These are phyloP conservation scores for Plodia interpunctella DNA, from an alignment of 1,140 invertebrate species.

Conservation along the genomic window DNA sequence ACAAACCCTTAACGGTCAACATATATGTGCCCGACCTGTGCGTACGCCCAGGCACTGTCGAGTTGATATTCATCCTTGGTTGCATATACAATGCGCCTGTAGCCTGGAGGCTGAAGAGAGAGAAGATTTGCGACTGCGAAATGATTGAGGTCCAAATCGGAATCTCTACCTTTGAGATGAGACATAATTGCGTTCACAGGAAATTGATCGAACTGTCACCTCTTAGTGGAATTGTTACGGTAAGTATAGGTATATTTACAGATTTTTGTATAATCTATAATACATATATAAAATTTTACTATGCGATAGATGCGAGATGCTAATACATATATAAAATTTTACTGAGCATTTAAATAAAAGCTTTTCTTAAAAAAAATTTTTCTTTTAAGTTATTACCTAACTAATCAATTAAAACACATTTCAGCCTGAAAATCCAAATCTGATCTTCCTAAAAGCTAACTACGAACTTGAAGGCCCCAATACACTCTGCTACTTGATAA, in stretches of 20 bases:
- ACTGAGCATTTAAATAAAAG: no score
- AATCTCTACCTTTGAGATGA: slow-evolving; percentile 60
- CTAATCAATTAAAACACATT: not conserved
- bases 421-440: slow-evolving; percentile 45
- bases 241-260: slow-evolving; percentile 19
- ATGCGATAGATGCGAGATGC: no score
- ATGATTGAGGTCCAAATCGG: slow-evolving; percentile 60
- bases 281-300: no score
- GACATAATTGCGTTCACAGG: slow-evolving; percentile 56
- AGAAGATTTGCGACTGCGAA: slow-evolving; percentile 68
- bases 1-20: slow-evolving; percentile 49
- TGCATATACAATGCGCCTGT: slow-evolving; percentile 48
- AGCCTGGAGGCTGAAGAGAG: slow-evolving; percentile 51
- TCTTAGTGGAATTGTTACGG: slow-evolving; percentile 50
- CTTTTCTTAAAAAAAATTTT: no score
- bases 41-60: slow-evolving; percentile 35
- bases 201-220: slow-evolving; percentile 48
- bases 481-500: slow-evolving; percentile 54
- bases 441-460: slow-evolving; percentile 49
- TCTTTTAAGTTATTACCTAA: no score
- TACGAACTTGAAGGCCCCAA: slow-evolving; percentile 49
- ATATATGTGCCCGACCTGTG: slow-evolving; percentile 61
- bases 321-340: no score
- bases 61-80: slow-evolving; percentile 57
- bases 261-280: no score